phyloP scores from a whole-genome alignment of 2,797 vertebrate genomes.

The Darevskia nairensis region DNA sequence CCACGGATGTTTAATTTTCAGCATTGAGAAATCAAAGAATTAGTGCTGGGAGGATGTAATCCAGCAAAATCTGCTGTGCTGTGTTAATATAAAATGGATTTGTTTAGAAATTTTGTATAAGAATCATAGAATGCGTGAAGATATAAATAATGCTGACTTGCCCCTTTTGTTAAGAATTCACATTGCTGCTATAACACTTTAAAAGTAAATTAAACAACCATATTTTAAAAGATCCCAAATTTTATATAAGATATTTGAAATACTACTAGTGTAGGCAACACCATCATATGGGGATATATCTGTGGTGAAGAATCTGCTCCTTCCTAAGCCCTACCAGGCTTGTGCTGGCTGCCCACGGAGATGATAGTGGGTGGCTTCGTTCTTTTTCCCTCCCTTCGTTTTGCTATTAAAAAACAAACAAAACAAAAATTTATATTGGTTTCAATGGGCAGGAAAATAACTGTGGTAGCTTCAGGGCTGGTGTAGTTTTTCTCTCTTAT shows the following conservation, averaged over 20 bases:
- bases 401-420: too few species aligned
- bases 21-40: background rate
- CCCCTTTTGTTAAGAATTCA: background rate
- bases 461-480: too few species aligned
- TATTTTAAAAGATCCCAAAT: background rate
- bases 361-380: too few species aligned
- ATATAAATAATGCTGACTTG: background rate
- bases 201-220: background rate
- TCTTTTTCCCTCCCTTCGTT: too few species aligned
- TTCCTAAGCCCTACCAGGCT: too few species aligned
- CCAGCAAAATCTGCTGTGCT: background rate
- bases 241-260: background rate
- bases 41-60: background rate
- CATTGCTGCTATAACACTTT: background rate
- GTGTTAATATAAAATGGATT: background rate
- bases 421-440: too few species aligned
- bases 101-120: background rate
- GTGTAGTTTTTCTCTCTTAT: too few species aligned
- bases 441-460: too few species aligned
- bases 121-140: background rate
- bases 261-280: background rate
- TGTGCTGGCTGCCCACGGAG: too few species aligned
- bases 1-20: background rate
- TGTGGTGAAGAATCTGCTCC: too few species aligned
- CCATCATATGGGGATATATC: too few species aligned